A percentile compares a stretch with the other conserved stretches of the same genome.
phyloP scores from a whole-genome alignment of 30 jellyfish, hydroid and myxozoan species.

The Phacellophora camtschatica region DNA sequence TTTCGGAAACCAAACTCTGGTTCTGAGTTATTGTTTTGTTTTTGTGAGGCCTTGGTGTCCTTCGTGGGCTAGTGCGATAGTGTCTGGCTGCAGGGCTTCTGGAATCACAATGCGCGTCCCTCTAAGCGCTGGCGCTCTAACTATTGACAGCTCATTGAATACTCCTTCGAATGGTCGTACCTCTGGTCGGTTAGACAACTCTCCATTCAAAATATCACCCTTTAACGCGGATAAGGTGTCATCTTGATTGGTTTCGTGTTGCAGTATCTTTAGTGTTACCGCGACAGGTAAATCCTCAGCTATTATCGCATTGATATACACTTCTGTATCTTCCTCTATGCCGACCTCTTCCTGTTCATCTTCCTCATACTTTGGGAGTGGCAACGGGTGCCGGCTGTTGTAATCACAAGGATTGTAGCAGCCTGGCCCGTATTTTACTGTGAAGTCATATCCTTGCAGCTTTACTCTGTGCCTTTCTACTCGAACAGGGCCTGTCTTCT shows the following conservation, averaged over 20 bases:
- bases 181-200: neutral
- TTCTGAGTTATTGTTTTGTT: neutral
- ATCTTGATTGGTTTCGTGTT: slow-evolving; percentile 11
- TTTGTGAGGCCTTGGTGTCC: neutral
- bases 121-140: neutral
- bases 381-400: slow-evolving; percentile 42
- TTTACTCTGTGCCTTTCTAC: slow-evolving; percentile 6
- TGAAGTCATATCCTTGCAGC: slow-evolving; percentile 33
- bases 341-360: neutral
- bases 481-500: neutral
- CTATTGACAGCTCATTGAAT: neutral
- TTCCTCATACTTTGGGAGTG: neutral
- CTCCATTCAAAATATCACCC: slow-evolving; percentile 2
- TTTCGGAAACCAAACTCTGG: neutral
- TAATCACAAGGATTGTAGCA: slow-evolving; percentile 24
- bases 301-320: neutral
- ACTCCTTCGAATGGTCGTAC: neutral
- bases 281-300: slow-evolving; percentile 16
- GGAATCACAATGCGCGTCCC: neutral
- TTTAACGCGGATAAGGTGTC: slow-evolving; percentile 13
- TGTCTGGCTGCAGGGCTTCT: neutral
- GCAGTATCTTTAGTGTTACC: neutral
- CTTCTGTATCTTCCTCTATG: slow-evolving; percentile 1
- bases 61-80: neutral
- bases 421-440: slow-evolving; percentile 22